These are phyloP conservation scores for Rugalucina vietnamica DNA, from an alignment of 2,888 invertebrate genomes.

Conservation along the genomic window DNA sequence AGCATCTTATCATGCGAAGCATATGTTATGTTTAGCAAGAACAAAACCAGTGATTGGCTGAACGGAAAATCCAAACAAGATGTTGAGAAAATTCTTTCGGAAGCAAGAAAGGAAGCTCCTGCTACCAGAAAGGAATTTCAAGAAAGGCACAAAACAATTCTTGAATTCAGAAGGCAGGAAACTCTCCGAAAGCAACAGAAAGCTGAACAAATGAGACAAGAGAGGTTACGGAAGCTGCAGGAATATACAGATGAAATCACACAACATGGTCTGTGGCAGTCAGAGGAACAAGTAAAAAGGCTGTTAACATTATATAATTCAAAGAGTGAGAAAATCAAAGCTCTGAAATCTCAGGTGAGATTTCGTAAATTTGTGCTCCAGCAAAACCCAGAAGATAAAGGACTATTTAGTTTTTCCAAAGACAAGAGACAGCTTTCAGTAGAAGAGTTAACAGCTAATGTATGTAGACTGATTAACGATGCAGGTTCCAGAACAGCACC, in stretches of 20 bases:
- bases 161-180: not conserved
- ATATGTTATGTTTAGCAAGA: not conserved
- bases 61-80: not conserved
- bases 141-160: not conserved
- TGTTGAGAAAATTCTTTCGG: not conserved
- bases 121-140: not conserved
- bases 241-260: not conserved
- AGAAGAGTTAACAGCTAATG: not conserved
- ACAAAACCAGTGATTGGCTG: not conserved
- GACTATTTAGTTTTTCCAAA: not conserved
- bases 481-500: not conserved
- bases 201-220: not conserved
- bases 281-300: not conserved
- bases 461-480: not conserved
- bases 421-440: not conserved
- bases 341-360: not conserved
- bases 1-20: not conserved
- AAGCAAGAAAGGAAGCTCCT: not conserved
- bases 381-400: not conserved
- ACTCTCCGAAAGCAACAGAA: not conserved
- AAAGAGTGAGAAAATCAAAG: not conserved
- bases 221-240: not conserved
- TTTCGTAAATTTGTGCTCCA: not conserved
- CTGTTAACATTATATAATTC: not conserved
- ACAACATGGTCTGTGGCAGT: not conserved